These are phyloP conservation scores for Eretmocerus hayati DNA, from an alignment of 2,888 invertebrate genomes.

Conservation along the genomic window DNA sequence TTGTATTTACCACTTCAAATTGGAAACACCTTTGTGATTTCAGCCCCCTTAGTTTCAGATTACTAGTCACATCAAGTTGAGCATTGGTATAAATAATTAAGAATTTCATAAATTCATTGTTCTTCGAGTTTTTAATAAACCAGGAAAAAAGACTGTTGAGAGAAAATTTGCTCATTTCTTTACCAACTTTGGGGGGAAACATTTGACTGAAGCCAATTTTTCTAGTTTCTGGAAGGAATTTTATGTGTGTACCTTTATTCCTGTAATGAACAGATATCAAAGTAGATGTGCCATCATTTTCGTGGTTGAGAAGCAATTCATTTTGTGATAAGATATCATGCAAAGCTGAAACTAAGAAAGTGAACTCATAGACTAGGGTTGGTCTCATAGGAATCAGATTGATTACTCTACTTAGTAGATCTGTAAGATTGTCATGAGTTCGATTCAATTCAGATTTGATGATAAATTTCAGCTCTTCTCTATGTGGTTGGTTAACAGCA, in stretches of 20 bases:
- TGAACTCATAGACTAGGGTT: constrained; percentile 8
- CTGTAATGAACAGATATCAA: constrained; percentile 5
- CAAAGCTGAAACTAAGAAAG: constrained; percentile 1
- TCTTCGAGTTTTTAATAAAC: constrained; percentile 3
- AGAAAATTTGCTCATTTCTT: constrained; percentile 2
- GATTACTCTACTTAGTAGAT: constrained; percentile 25
- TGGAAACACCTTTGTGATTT: constrained; percentile 2
- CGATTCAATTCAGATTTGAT: constrained; percentile 30
- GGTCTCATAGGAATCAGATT: constrained; percentile 21
- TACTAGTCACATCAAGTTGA: constrained; percentile 2
- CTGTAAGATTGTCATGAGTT: constrained; percentile 25
- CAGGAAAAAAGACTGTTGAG: constrained; percentile 5
- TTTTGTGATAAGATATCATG: constrained; percentile 6
- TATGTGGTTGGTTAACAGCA: constrained; percentile 22
- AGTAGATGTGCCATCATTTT: not conserved
- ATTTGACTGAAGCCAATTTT: constrained; percentile 7
- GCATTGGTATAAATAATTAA: constrained; percentile 12
- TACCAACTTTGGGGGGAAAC: not conserved
- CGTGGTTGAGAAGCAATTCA: not conserved
- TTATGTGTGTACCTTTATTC: constrained; percentile 8
- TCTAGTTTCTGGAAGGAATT: not conserved
- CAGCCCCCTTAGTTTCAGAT: constrained; percentile 1
- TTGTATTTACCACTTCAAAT: constrained; percentile 5
- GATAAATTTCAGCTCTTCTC: constrained; percentile 28
- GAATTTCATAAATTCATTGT: constrained; percentile 4